Conservation (phyloP, 2,113 vertebrate genomes). For the Phalacrocorax carbo region DNA sequence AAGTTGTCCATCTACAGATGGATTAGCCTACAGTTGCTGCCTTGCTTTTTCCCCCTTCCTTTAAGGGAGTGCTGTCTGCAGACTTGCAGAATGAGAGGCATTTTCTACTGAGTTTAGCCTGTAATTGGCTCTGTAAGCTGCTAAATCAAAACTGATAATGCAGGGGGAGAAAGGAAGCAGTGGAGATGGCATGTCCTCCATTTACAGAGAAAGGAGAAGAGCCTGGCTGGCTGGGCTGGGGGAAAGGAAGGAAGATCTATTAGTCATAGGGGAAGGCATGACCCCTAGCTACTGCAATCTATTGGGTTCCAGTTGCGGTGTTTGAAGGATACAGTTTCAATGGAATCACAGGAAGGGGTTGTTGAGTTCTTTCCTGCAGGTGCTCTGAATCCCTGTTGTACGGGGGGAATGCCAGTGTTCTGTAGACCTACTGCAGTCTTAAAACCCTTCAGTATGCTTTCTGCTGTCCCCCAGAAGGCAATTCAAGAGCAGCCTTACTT, state of each 20-base stretch:
- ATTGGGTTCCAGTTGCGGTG: background rate
- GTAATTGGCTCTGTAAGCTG: background rate
- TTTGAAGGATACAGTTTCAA: background rate
- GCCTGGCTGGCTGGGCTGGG: background rate
- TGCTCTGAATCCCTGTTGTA: rapidly evolving
- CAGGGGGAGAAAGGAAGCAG: background rate
- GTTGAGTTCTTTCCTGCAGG: background rate
- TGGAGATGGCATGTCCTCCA: background rate
- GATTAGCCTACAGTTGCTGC: background rate
- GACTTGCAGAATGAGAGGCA: background rate
- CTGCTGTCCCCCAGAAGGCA: background rate
- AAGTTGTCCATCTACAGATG: background rate
- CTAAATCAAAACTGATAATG: background rate
- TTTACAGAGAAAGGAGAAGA: background rate
- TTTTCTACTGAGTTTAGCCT: background rate
- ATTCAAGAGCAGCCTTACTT: background rate
- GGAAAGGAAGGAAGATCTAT: background rate
- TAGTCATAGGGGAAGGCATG: background rate
- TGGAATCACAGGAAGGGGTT: background rate
- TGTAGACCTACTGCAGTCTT: background rate
- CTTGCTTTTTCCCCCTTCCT: background rate
- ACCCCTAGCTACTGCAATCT: background rate
- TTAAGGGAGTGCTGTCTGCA: background rate
- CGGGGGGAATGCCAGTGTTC: background rate
- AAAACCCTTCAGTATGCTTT: background rate